These are phyloP conservation scores for Nomada fucata DNA, from an alignment of 2,888 invertebrate genomes.

Conservation along the genomic window DNA sequence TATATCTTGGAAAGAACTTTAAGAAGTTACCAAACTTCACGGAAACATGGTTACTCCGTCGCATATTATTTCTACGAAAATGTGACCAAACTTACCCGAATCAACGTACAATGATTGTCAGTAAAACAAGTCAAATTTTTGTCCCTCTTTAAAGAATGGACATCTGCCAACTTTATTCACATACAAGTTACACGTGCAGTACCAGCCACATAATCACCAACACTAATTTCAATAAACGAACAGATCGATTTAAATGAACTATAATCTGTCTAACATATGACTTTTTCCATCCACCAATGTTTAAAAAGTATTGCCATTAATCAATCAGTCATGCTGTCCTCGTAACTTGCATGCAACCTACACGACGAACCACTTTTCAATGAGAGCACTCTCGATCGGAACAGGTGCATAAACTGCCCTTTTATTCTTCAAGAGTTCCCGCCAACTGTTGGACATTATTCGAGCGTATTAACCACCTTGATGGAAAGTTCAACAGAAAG, in stretches of 20 bases:
- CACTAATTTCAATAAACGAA: neutral
- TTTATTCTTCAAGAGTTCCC: conserved; percentile 45
- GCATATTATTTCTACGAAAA: neutral
- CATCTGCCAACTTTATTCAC: neutral
- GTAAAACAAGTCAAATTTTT: neutral
- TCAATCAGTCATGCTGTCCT: neutral
- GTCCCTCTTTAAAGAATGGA: neutral
- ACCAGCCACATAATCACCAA: neutral
- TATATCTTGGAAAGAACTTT: no score
- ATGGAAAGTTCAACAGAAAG: neutral
- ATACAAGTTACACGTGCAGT: neutral
- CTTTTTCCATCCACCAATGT: neutral
- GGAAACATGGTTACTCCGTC: no score
- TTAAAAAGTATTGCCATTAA: neutral
- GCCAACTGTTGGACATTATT: conserved; percentile 28
- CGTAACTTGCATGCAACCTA: neutral
- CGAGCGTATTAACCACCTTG: neutral
- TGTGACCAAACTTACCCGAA: neutral
- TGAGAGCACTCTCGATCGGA: conserved; percentile 14
- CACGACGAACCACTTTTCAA: conserved; percentile 28
- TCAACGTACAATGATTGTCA: neutral
- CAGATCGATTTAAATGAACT: neutral
- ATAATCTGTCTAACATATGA: neutral
- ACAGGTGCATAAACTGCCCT: neutral
- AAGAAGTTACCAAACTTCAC: neutral